A percentile compares a stretch with the other conserved stretches of the same genome.
phyloP scores from a whole-genome alignment of 2,797 vertebrate genomes.

The Enteromius fasciolatus region DNA sequence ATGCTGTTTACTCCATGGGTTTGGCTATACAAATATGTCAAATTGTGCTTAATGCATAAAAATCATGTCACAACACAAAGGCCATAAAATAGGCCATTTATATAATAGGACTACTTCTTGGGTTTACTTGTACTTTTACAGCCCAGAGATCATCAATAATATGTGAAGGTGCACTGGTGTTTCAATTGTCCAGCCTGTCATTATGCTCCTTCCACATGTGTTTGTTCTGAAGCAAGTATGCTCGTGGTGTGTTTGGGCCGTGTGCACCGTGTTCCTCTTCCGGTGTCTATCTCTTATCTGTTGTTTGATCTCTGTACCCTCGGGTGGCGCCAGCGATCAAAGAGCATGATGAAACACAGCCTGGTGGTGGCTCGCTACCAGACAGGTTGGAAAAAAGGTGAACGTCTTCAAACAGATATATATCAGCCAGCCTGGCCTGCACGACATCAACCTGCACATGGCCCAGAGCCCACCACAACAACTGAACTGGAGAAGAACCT shows the following conservation, averaged over 20 bases:
- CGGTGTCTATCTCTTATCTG: slow-evolving; percentile 33
- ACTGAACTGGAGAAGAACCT: not conserved
- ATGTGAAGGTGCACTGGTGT: not conserved
- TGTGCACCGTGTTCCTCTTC: slow-evolving; percentile 2
- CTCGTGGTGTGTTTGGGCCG: not conserved
- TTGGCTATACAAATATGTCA: not conserved
- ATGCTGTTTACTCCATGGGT: not conserved
- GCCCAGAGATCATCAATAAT: not conserved
- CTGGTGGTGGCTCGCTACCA: slow-evolving; percentile 87
- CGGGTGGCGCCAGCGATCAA: slow-evolving; percentile 87
- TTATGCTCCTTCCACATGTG: not conserved
- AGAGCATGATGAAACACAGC: slow-evolving; percentile 87
- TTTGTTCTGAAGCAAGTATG: slow-evolving; percentile 13
- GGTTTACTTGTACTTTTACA: not conserved
- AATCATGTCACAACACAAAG: not conserved
- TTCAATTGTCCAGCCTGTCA: not conserved
- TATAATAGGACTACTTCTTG: not conserved
- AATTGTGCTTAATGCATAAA: not conserved
- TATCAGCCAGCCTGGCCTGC: slow-evolving; percentile 81
- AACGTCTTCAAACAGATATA: slow-evolving; percentile 88
- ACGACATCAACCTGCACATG: slow-evolving; percentile 86
- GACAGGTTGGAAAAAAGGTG: slow-evolving; percentile 76
- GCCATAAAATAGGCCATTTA: not conserved
- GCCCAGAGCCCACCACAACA: slow-evolving; percentile 74
- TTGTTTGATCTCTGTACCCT: slow-evolving; percentile 45